These are phyloP conservation scores for Cercopithecus mona DNA, from an alignment of 2,113 vertebrate genomes.

Conservation along the genomic window DNA sequence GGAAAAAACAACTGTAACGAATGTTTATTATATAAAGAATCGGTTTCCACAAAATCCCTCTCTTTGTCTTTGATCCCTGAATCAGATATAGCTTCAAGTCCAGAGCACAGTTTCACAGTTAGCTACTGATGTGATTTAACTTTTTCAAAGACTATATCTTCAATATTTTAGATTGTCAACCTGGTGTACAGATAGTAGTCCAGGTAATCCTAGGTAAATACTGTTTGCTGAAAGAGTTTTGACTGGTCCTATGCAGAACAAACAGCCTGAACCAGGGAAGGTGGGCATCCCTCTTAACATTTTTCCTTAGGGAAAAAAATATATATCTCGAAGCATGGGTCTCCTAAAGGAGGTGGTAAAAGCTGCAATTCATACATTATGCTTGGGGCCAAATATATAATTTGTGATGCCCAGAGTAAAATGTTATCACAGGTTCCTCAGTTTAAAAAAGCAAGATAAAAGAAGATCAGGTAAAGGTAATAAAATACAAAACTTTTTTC, in stretches of 20 bases:
- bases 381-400: rapidly evolving
- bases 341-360: background rate
- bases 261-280: background rate
- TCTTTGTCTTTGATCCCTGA: background rate
- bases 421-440: background rate
- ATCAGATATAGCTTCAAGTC: background rate
- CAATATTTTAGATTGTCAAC: background rate
- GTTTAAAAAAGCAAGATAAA: background rate
- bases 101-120: background rate
- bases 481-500: background rate
- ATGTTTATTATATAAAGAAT: background rate
- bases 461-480: background rate
- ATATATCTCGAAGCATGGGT: background rate
- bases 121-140: background rate
- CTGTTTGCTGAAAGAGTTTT: background rate
- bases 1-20: background rate
- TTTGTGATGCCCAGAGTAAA: background rate
- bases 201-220: background rate
- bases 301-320: background rate
- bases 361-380: background rate
- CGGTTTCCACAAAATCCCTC: background rate
- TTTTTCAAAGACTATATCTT: background rate
- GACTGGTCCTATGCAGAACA: background rate
- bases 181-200: background rate
- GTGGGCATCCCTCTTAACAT: too few relatives aligned